These are phyloP conservation scores for Heteractis magnifica DNA, from an alignment of 92 coral and sea anemone species.

Conservation along the genomic window DNA sequence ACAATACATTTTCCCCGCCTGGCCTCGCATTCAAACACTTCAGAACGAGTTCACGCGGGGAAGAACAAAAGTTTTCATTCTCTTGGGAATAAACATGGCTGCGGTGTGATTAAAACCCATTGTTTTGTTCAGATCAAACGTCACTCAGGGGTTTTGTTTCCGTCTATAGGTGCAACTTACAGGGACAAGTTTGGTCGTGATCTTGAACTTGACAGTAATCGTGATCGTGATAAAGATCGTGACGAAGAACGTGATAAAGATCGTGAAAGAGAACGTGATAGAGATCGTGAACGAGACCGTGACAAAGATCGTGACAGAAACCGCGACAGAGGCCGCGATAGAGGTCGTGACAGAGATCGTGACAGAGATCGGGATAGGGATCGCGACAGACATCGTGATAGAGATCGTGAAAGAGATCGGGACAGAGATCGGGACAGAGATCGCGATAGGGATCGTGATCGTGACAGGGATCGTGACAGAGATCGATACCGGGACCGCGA, in stretches of 20 bases:
- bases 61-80: too few species aligned
- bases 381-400: conserved; percentile 22
- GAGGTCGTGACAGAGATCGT: conserved; percentile 8
- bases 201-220: conserved; percentile 10
- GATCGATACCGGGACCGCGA: conserved; percentile 39
- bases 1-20: too few species aligned
- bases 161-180: conserved; percentile 11
- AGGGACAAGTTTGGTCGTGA: conserved; percentile 38
- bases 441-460: conserved; percentile 48
- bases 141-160: neutral
- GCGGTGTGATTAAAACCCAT: too few species aligned
- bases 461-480: conserved; percentile 53
- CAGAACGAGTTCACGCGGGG: too few species aligned
- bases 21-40: too few species aligned
- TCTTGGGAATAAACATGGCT: too few species aligned
- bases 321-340: conserved; percentile 1
- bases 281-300: conserved; percentile 15
- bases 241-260: neutral
- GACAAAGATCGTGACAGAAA: conserved; percentile 5
- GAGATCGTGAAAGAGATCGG: conserved; percentile 48
- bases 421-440: conserved; percentile 53
- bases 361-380: conserved; percentile 18
- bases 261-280: conserved; percentile 2
- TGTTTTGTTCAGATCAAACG: too few species aligned
- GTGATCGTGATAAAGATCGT: conserved; percentile 11